Percentiles rank a stretch among this genome's conserved stretches.
Conservation (phyloP, 2,888 invertebrate species). For the Apodemia hepburni region DNA sequence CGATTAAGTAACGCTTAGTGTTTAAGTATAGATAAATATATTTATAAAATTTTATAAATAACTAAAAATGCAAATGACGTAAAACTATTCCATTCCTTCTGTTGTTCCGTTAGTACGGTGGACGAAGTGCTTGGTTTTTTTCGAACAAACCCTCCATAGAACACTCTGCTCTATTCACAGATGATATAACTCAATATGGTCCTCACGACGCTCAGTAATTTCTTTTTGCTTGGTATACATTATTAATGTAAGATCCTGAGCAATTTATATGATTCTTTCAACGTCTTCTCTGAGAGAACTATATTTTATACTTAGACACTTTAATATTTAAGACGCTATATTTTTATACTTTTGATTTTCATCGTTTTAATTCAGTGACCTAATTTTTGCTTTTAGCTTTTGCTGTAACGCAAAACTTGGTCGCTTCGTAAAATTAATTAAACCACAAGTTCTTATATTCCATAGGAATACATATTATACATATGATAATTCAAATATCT, state of each 20-base stretch:
- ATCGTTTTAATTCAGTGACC: constrained; percentile 4
- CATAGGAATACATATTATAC: no score
- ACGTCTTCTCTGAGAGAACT: constrained; percentile 25
- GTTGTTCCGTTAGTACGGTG: constrained; percentile 25
- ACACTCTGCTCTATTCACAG: constrained; percentile 21
- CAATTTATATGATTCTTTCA: constrained; percentile 29
- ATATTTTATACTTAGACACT: constrained; percentile 20
- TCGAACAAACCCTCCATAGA: constrained; percentile 16
- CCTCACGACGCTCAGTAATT: constrained; percentile 13
- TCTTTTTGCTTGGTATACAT: constrained; percentile 26
- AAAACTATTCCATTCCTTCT: constrained; percentile 21
- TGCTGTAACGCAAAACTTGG: background rate
- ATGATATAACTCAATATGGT: constrained; percentile 20
- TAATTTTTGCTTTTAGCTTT: constrained; percentile 7
- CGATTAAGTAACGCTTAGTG: no score
- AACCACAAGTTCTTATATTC: background rate
- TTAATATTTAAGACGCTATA: background rate
- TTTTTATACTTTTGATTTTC: constrained; percentile 11
- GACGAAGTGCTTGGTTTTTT: constrained; percentile 26
- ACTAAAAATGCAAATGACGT: background rate
- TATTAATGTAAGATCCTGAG: constrained; percentile 31
- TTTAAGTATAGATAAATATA: no score
- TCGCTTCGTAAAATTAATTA: background rate
- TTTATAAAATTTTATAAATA: background rate
- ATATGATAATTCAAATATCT: no score